Evolutionary conservation across 1,140 invertebrate genomes (phyloP).

Genomic region (honey bee (Apis mellifera)): Amel_HAv3.1 CM009937.2:4341001-4341500

Average conservation of each 20-base stretch:
- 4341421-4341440: not conserved
- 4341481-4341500: not conserved
- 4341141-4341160: slow-evolving; percentile 89
- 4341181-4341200: slow-evolving; percentile 85
- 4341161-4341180: slow-evolving; percentile 90
- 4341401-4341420: not conserved
- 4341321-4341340: not conserved
- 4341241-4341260: slow-evolving; percentile 79
- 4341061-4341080: slow-evolving; percentile 70
- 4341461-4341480: not conserved
- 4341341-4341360: slow-evolving; percentile 36
- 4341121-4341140: slow-evolving; percentile 92
- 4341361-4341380: slow-evolving; percentile 64
- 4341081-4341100: slow-evolving; percentile 83
- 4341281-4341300: slow-evolving; percentile 29
- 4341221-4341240: slow-evolving; percentile 77
- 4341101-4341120: slow-evolving; percentile 88
- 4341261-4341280: slow-evolving; percentile 76
- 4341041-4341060: slow-evolving; percentile 76
- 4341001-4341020: too few species aligned
- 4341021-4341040: slow-evolving; percentile 64
- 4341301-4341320: not conserved
- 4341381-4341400: slow-evolving; percentile 51
- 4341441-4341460: not conserved
- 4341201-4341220: slow-evolving; percentile 70